Conservation (phyloP, 2,113 vertebrate genomes). For the Aspiorhynchus laticeps region DNA sequence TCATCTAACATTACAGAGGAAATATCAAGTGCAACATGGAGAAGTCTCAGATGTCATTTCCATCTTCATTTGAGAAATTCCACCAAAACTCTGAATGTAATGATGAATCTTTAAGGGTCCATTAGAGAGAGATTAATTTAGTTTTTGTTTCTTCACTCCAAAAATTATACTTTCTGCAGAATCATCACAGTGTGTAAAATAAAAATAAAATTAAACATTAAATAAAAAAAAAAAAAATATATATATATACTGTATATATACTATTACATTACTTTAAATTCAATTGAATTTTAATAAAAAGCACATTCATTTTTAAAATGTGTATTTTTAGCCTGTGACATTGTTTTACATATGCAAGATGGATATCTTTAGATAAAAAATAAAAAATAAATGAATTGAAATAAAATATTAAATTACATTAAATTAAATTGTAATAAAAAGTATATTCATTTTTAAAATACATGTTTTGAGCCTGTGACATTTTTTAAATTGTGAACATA, state of each 20-base stretch:
- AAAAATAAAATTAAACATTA: too few relatives aligned
- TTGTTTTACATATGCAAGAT: background rate
- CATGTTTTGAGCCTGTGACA: background rate
- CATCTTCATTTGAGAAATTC: background rate
- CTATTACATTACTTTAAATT: too few relatives aligned
- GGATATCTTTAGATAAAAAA: background rate
- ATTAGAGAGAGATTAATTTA: slow-evolving; percentile 40
- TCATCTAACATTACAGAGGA: background rate
- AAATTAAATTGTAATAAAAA: background rate
- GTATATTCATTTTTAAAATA: background rate
- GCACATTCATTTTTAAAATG: too few relatives aligned
- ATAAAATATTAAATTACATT: too few relatives aligned
- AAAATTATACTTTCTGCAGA: background rate
- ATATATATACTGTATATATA: too few relatives aligned
- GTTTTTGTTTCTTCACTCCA: background rate
- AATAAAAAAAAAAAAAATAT: too few relatives aligned
- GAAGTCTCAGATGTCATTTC: background rate
- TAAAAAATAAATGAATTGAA: too few relatives aligned
- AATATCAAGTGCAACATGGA: background rate
- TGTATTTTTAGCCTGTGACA: background rate
- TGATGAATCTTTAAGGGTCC: background rate
- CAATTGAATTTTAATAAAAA: too few relatives aligned
- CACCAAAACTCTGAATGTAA: slow-evolving; percentile 7
- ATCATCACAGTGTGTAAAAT: background rate
- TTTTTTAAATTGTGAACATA: too few relatives aligned